A percentile compares a stretch with the other conserved stretches of the same genome.
phyloP scores from a whole-genome alignment of 2,797 vertebrate genomes.

The Macropus fuliginosus region DNA sequence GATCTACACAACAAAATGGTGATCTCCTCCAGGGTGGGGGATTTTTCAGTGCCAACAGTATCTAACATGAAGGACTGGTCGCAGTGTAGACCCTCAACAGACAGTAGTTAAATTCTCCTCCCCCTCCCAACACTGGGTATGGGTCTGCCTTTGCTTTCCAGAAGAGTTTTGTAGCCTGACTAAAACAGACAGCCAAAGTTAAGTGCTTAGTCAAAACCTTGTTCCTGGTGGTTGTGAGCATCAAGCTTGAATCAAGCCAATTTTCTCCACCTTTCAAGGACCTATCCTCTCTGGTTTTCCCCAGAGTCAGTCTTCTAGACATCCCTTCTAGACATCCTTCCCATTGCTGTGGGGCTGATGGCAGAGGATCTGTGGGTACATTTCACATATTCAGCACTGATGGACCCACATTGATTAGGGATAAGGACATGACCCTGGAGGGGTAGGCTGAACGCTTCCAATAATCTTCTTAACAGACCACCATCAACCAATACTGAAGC shows the following conservation, averaged over 20 bases:
- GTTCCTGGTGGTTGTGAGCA: no score
- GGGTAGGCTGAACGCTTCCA: no score
- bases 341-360: no score
- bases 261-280: background rate
- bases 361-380: no score
- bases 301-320: background rate
- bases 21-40: background rate
- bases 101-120: slow-evolving; percentile 3
- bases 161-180: background rate
- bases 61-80: background rate
- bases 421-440: no score
- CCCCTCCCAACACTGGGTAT: slow-evolving; percentile 8
- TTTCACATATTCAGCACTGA: no score
- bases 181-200: slow-evolving; percentile 11
- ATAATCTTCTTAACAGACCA: no score
- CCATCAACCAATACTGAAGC: no score
- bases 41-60: no score
- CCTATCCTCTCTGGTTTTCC: slow-evolving; percentile 13
- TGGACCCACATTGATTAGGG: no score
- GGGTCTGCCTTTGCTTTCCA: background rate
- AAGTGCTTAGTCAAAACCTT: background rate
- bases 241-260: background rate
- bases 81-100: background rate
- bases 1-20: background rate
- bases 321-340: background rate